Evolutionary conservation across 37 sponge, comb jelly and placozoan species (phyloP), one percentile per base, ranked within the genome.

Genomic region (Chondrosia reniformis): DNA sequence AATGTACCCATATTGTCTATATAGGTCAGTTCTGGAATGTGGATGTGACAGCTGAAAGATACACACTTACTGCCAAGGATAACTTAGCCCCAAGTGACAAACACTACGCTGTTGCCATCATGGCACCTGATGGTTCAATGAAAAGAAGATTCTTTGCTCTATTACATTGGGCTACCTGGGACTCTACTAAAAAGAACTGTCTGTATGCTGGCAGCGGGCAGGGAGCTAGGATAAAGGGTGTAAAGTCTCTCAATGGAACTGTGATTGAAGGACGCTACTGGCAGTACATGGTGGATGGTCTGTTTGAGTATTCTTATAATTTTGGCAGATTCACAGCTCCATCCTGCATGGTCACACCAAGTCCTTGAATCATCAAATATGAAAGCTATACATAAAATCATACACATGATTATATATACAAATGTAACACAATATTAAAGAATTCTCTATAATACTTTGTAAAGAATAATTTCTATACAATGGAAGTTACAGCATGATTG

Each of bases 1-100:
- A 19, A 19, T 15, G 15, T 19, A 49, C 15, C 15, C 52, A 10
- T 49, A 10, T 59, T 59, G 8, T 59, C 17, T 69, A 12, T 39
- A 4, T 40, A 91, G 91, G 87, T 80, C 91, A 91, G 62, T 91
- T 91, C 87, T 91, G 87, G 87, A 91, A 91, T 42, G 44, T 80
- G 13, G 83, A 79, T 33, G 77, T 90, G 1, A 32, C 34, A 38
- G 82, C 83, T 15, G 49, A 38, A 8, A 32, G 12, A 4, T 85
- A 77, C 62, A 82, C 75, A n/a, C 76, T 69, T 1, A 55, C 65
- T 36, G 56, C 46, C 3, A 25, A 62, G 40, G 55, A 33, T 24
- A 37, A 39, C 2, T 33, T 45, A 17, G 42, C 24, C 30, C 67
- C 63, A 0, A 24, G 17, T 1, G 19, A 66, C 15, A 46, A 27